Evolutionary conservation across 2,888 invertebrate genomes (phyloP), one percentile per base, ranked within the genome.

Genomic region (Drosophila atripex): DNA sequence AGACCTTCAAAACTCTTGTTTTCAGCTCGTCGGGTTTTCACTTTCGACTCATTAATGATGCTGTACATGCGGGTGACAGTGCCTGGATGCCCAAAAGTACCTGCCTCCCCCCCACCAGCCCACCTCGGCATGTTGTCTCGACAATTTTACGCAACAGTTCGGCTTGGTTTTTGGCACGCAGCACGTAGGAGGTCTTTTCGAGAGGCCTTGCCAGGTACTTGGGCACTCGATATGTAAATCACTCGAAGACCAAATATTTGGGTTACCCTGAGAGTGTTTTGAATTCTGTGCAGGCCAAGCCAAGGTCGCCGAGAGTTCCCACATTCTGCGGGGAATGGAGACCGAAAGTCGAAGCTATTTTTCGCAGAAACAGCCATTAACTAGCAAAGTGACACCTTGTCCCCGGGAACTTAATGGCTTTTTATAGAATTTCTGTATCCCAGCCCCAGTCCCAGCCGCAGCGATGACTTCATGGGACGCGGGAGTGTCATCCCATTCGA

Each of bases 81-180:
- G 54, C 28, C 35, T 53, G 53, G n/a, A n/a, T n/a, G n/a, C n/a
- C 43, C 32, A 38, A 55, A 28, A 39, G 18, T n/a, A n/a, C 53
- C 47, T 52, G 18, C 53, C 47, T 46, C 39, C 35, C 21, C 38
- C 16, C 11, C 21, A 18, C 43, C 21, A 21, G 6, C 9, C 21
- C 30, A 39, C 56, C 56, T 55, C 28, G 46, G 46, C 35, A 47
- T 60, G 65, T 64, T 52, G 65, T 53, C 71, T 74, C 71, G 41
- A 70, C 66, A 68, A 38, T 49, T 82, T 79, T 82, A 72, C 78
- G 78, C 82, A 79, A 79, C 38, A 8, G 38, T 60, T 45, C 21
- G 16, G 60, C 30, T 38, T 18, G 45, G 28, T 47, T 51, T 80
- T 69, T 74, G 82, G 82, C 82, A 82, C 82, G 78, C n/a, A n/a